A percentile compares a stretch with the other conserved stretches of the same genome.
These are phyloP conservation scores for Threskiornis aethiopicus DNA, from an alignment of 2,797 vertebrate species.

Conservation along the genomic window DNA sequence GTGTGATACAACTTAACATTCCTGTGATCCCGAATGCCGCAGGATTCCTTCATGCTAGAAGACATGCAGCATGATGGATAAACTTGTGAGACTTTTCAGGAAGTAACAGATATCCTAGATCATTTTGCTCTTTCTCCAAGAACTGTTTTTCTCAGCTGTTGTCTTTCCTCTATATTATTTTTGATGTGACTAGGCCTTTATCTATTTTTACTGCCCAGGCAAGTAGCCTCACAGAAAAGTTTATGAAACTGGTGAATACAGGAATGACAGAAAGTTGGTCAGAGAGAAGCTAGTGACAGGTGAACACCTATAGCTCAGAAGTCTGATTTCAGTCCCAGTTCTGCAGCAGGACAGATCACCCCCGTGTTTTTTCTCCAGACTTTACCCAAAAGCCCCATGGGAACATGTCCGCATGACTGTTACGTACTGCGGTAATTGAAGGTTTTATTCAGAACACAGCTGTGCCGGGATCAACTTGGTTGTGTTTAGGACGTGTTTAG, in stretches of 20 bases:
- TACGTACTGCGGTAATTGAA: neutral
- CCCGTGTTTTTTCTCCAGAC: neutral
- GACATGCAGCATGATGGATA: conserved; percentile 5
- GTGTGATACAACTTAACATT: conserved; percentile 4
- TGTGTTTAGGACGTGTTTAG: neutral
- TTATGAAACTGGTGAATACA: neutral
- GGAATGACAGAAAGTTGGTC: neutral
- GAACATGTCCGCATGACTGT: neutral
- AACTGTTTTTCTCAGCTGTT: neutral
- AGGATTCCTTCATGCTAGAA: conserved; percentile 59
- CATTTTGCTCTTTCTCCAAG: neutral
- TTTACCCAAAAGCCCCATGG: neutral
- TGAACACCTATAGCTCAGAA: neutral
- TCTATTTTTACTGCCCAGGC: neutral
- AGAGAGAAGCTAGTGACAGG: neutral
- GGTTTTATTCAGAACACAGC: conserved; percentile 28
- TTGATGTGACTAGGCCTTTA: neutral
- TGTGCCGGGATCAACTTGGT: neutral
- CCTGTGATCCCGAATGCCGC: conserved; percentile 1
- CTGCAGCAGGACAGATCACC: neutral
- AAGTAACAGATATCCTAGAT: neutral
- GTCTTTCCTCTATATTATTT: neutral
- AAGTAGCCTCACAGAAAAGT: neutral
- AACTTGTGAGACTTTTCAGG: neutral
- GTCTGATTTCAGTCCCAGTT: neutral